Evolutionary conservation across 2,888 invertebrate genomes (phyloP).

Genomic region (Nemotelus nigrinus): DNA sequence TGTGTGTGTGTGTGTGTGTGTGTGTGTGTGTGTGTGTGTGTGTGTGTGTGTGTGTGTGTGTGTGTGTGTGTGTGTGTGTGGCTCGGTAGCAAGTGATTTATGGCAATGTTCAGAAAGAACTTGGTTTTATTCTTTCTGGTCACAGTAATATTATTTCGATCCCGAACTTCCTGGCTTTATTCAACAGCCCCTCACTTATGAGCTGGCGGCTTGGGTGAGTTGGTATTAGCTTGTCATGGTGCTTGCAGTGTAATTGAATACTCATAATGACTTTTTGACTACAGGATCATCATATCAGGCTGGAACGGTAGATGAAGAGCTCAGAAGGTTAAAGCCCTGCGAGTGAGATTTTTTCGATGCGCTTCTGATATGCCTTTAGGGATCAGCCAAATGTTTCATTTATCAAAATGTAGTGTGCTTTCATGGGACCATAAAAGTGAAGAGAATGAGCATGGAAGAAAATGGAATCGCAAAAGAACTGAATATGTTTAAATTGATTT

Average conservation of each 20-base stretch:
- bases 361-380: conserved; percentile 18
- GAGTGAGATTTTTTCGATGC: not conserved
- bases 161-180: no score
- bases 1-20: not conserved
- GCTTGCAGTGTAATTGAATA: no score
- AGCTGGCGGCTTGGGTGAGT: no score
- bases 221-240: no score
- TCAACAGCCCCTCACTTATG: no score
- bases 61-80: not conserved
- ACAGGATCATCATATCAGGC: no score
- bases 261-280: no score
- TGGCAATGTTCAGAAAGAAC: not conserved
- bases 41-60: not conserved
- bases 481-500: no score
- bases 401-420: conserved; percentile 15
- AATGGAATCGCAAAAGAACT: no score
- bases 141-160: no score
- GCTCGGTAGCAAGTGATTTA: conserved; percentile 19
- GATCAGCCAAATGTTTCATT: conserved; percentile 19
- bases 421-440: not conserved
- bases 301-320: not conserved
- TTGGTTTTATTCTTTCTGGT: no score
- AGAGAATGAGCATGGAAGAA: no score
- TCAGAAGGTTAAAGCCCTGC: conserved; percentile 3
- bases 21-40: not conserved